Evolutionary conservation across 1,140 invertebrate species (phyloP).

Genomic region (Drosophila albomicans): DNA sequence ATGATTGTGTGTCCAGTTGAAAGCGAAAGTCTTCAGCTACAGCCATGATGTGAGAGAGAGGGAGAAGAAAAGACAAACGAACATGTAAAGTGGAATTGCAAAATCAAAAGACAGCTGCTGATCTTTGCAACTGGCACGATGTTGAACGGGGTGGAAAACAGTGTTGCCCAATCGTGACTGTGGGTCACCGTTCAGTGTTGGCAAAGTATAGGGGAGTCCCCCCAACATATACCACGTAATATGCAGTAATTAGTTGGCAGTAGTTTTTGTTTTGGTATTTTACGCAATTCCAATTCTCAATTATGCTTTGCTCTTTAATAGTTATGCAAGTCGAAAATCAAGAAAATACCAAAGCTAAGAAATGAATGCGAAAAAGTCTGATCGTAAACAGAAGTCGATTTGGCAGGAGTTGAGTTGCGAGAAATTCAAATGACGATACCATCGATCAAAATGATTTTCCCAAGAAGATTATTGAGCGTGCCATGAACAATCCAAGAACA

Average conservation of each 20-base stretch:
- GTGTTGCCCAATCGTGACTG: constrained; percentile 16
- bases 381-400: not conserved
- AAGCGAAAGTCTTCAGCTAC: constrained; percentile 36
- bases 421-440: not conserved
- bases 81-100: not conserved
- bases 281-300: not conserved
- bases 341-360: not conserved
- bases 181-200: constrained; percentile 2
- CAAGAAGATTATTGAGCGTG: not conserved
- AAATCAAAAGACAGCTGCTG: constrained; percentile 2
- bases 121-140: no score
- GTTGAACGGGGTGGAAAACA: no score
- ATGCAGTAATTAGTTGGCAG: constrained; percentile 11
- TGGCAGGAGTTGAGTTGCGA: no score
- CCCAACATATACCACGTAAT: not conserved
- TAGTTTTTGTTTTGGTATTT: constrained; percentile 7
- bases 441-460: constrained; percentile 13
- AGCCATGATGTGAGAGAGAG: constrained; percentile 2
- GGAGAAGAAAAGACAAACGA: not conserved
- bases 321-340: not conserved
- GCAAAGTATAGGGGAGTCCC: constrained; percentile 3
- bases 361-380: constrained; percentile 3
- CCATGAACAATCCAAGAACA: constrained; percentile 47
- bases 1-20: constrained; percentile 37
- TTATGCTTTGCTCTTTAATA: not conserved